Evolutionary conservation across 2,888 invertebrate species (phyloP), one percentile per base, ranked within the genome.

Genomic region (Drosophila merina): DNA sequence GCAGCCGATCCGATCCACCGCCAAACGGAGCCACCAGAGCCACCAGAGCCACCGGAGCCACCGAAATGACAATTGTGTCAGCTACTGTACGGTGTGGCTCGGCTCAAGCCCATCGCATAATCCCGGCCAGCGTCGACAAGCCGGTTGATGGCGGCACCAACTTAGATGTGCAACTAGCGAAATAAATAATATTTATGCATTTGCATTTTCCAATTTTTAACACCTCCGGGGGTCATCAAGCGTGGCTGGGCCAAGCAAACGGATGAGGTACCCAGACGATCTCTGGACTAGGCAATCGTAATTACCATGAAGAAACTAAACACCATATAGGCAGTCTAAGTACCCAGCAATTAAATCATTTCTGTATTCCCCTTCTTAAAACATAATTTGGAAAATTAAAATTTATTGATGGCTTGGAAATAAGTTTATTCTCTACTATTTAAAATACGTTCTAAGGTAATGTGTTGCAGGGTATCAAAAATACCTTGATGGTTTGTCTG

Each of bases 121-220:
- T 56, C 64, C 49, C 47, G 42, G 40, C 69, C 49, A 48, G 59
- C 69, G 69, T 44, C 47, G 59, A 70, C 40, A 47, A 40, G 50
- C 20, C 54, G 45, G 36, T 40, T 55, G 59, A 67, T 51, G 58
- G 38, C 71, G 69, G 71, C 73, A 60, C 58, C 52, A 52, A 68
- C 79, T 83, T 79, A 64, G 71, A 78, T 57, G 76, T 79, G 73
- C 76, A 83, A 77, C 82, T 68, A 72, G 58, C 50, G 56, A 66
- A 86, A 86, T 89, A 90, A 90, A 89, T 90, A 89, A 86, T 87
- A 76, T 88, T 89, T 86, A 84, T 86, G 78, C 82, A 90, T 90
- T 90, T 90, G 86, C 91, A 91, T 91, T 90, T 90, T 86, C 89
- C 88, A 89, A 91, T 90, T 89, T 89, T 89, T 86, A 90, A 88